Percentiles rank a stretch among this genome's conserved stretches.
Evolutionary conservation across 2,113 vertebrate genomes (phyloP).

Genomic region (Cynoglossus semilaevis): DNA sequence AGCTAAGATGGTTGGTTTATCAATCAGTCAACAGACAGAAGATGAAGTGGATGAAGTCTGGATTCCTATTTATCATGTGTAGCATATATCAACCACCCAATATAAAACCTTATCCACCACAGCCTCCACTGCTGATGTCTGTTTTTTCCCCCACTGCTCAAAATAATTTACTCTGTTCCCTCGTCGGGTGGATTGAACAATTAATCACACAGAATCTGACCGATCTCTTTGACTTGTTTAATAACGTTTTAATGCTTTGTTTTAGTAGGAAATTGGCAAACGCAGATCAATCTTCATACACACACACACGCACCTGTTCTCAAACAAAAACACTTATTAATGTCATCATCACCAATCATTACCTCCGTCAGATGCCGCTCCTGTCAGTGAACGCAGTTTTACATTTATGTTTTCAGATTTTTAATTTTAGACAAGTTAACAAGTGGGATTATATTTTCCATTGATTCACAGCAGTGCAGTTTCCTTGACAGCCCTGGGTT

Average conservation of each 20-base stretch:
- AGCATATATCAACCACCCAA: no score
- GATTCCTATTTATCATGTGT: no score
- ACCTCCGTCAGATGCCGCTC: no score
- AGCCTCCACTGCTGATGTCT: not conserved
- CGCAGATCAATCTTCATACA: constrained; percentile 5
- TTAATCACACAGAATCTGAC: not conserved
- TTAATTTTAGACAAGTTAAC: constrained; percentile 33
- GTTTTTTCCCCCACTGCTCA: not conserved
- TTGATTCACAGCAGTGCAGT: constrained; percentile 41
- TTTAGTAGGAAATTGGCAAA: not conserved
- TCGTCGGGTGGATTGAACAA: not conserved
- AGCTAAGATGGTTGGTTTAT: no score
- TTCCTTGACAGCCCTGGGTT: constrained; percentile 52
- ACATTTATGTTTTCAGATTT: constrained; percentile 32
- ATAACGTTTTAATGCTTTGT: not conserved
- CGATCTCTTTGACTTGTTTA: not conserved
- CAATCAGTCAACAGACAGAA: no score
- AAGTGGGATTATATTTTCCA: constrained; percentile 28
- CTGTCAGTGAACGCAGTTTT: not conserved
- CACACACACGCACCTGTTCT: not conserved
- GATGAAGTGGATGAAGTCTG: no score
- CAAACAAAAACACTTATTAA: constrained; percentile 1
- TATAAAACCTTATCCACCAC: not conserved
- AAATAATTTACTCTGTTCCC: not conserved
- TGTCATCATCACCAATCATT: constrained; percentile 6